Conservation (phyloP, 2,797 vertebrate genomes). For the Coregonus suidteri region DNA sequence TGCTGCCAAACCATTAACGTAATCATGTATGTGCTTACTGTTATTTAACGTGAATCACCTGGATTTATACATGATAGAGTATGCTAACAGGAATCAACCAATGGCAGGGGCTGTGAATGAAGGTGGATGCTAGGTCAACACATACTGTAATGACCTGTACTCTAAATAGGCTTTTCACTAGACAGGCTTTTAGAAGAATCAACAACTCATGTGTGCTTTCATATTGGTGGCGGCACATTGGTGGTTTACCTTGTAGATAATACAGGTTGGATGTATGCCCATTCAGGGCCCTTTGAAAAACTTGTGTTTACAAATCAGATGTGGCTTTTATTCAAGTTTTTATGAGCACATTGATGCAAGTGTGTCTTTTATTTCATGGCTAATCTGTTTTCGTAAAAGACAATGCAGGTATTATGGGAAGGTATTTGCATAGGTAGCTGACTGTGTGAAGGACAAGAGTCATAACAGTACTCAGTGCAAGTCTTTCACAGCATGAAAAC, state of each 20-base stretch:
- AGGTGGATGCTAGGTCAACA: conserved; percentile 12
- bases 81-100: conserved; percentile 1
- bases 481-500: not conserved
- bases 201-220: conserved; percentile 16
- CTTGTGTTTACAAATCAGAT: not conserved
- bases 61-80: not conserved
- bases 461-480: not conserved
- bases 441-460: not conserved
- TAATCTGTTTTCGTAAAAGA: not conserved
- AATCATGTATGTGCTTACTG: not conserved
- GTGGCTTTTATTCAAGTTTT: not conserved
- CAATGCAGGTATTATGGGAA: not conserved
- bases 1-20: not conserved
- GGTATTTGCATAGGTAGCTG: not conserved
- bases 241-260: too few relatives aligned
- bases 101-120: not conserved
- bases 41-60: conserved; percentile 4
- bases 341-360: not conserved
- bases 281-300: not conserved
- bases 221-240: conserved; percentile 1
- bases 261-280: not conserved
- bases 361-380: not conserved
- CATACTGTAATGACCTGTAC: conserved; percentile 5
- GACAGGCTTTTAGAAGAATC: conserved; percentile 5
- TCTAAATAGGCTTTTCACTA: not conserved